Evolutionary conservation across 2,797 vertebrate species (phyloP), one percentile per base, ranked within the genome.

Genomic region (Saxicola maurus): DNA sequence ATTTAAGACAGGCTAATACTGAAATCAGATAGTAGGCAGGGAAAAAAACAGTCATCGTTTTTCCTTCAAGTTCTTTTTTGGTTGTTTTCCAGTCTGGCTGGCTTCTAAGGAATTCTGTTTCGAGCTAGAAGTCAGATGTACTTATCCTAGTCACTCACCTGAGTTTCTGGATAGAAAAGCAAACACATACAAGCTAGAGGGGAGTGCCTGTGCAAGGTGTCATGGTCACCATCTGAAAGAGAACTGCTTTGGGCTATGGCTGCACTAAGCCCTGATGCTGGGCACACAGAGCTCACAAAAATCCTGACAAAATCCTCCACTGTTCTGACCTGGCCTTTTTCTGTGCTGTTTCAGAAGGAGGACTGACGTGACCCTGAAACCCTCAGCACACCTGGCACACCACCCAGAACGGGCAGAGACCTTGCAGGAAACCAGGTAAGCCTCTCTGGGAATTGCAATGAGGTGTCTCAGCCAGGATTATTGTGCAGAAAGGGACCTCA

Each of bases 1-100:
- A 78, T 81, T 89, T 59, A 81, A 62, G 56, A 59, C 25, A 51
- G 21, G 23, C 60, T 68, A 87, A 76, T 53, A 56, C 1, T 67
- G 33, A 78, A 86, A 82, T 87, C 53, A 82, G 89, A 80, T 17
- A 42, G 38, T 23, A 64, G 42, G 27, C 3, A 75, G 24, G 59
- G 67, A 57, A 86, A 86, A 78, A 66, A 79, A 20, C 17, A 82
- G 24, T 38, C 5, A 0, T 3, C 1, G 9, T 40, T 75, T 67
- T 73, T 57, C 17, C 43, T 78, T 23, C 33, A 35, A 33, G 20
- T 46, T 48, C 14, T 5, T 46, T 73, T 91, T 74, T 33, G 13
- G 21, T 66, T 23, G 13, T 56, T 76, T 82, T 79, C 45, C 51
- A 82, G 33, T 30, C 25, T 27, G 11, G 17, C 82, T 82, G 42